Evolutionary conservation across 2,113 vertebrate species (phyloP).

Genomic region (Protobothrops mucrosquamatus): DNA sequence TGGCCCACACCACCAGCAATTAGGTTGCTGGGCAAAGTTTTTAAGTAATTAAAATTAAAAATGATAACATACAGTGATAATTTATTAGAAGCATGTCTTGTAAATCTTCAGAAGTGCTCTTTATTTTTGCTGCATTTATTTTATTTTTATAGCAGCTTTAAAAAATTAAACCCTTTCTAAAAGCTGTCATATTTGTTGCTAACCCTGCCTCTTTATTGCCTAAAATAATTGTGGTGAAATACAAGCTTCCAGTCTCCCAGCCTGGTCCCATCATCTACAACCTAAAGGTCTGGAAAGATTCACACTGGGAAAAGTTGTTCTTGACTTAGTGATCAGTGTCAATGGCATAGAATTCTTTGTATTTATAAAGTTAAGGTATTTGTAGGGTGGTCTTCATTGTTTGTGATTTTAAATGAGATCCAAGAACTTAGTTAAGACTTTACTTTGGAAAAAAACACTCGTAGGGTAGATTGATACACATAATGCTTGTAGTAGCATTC

Average conservation of each 20-base stretch:
- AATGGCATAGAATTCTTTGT: not conserved
- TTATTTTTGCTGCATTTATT: not conserved
- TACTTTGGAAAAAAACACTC: not conserved
- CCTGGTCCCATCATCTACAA: not conserved
- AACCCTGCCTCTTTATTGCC: not conserved
- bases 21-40: not conserved
- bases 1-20: not conserved
- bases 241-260: not conserved
- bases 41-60: not conserved
- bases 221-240: not conserved
- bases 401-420: not conserved
- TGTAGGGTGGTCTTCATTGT: not conserved
- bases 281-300: not conserved
- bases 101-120: not conserved
- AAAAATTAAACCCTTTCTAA: not conserved
- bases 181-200: not conserved
- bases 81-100: not conserved
- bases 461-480: not conserved
- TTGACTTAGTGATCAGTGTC: not conserved
- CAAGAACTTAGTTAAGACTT: not conserved
- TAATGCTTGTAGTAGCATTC: not conserved
- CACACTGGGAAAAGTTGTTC: not conserved
- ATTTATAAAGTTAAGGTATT: not conserved
- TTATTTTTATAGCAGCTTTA: not conserved
- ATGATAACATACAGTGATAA: not conserved